Evolutionary conservation across 1,140 invertebrate genomes (phyloP), one percentile per base, ranked within the genome.

Genomic region (Macrobrachium nipponense): DNA sequence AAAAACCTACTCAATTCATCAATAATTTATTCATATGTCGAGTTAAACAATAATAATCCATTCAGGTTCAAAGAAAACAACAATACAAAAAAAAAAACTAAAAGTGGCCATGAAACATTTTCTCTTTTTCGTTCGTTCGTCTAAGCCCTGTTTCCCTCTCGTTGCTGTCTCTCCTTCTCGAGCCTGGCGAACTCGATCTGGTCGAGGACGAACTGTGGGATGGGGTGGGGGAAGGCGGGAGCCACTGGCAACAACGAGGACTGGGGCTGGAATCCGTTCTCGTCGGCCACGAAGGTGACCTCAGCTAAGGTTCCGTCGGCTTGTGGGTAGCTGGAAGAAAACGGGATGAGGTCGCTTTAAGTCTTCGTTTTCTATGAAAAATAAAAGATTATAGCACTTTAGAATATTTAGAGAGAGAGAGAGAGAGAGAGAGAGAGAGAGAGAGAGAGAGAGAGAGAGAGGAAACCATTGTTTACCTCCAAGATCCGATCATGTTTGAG

Each of bases 201-300:
- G 68, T 70, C 68, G 68, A 70, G 68, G 68, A 70, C 68, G 68
- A 70, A 70, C 68, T 70, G 68, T 4, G 68, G 68, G n/a, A 70
- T 70, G 5, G 68, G 68, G 68, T 70, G 68, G 68, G 68, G 68
- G 68, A 70, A 70, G 68, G 68, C 68, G 0, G 68, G 68, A 43
- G 68, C 68, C 68, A 70, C 68, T 23, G 68, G 68, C 68, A 70
- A 43, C 23, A 70, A 43, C 23, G 68, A 70, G 11, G 68, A 70
- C 68, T 70, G 23, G 68, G 68, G 68, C 68, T 70, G 68, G 68
- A 10, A 70, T 23, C 68, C 68, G 68, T 70, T 70, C 68, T 70
- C 68, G 68, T 70, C 10, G 68, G 68, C 68, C 20, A 70, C 68
- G 68, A 70, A 70, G 23, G 11, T 23, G 68, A 70, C 68, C 20